Evolutionary conservation across 2,797 vertebrate species (phyloP).

Genomic region (Arrhamphus sclerolepis): DNA sequence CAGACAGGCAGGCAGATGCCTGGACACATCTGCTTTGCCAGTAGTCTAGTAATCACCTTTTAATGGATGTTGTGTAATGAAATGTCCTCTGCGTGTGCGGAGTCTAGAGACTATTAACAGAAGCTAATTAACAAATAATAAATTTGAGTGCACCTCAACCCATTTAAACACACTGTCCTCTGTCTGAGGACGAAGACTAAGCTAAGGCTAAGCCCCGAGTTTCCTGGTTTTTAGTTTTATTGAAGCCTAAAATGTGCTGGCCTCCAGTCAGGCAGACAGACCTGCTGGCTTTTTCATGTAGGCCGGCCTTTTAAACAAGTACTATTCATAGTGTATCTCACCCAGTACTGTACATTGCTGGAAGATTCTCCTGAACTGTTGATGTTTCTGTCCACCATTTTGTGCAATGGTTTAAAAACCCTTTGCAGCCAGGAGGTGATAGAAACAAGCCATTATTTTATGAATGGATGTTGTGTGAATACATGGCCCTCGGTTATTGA

Average conservation of each 20-base stretch:
- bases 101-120: conserved; percentile 13
- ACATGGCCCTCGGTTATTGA: conserved; percentile 4
- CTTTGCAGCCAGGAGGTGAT: conserved; percentile 33
- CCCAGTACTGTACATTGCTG: conserved; percentile 53
- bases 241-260: conserved; percentile 39
- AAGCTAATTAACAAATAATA: conserved; percentile 47
- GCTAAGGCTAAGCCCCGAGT: conserved; percentile 12
- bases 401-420: conserved; percentile 51
- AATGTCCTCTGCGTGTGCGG: conserved; percentile 16
- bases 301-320: conserved; percentile 57
- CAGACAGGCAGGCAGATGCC: conserved; percentile 27
- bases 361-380: conserved; percentile 70
- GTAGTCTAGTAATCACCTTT: conserved; percentile 45
- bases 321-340: conserved; percentile 52
- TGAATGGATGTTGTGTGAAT: conserved; percentile 24
- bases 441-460: conserved; percentile 11
- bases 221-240: conserved; percentile 50
- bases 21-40: conserved; percentile 38
- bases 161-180: conserved; percentile 12
- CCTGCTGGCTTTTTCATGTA: conserved; percentile 58
- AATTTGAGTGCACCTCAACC: conserved; percentile 22
- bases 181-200: no score
- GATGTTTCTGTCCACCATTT: conserved; percentile 62
- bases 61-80: conserved; percentile 55
- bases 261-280: conserved; percentile 44